Conservation (phyloP, 2,888 invertebrate genomes). For the Entomobrya proxima region DNA sequence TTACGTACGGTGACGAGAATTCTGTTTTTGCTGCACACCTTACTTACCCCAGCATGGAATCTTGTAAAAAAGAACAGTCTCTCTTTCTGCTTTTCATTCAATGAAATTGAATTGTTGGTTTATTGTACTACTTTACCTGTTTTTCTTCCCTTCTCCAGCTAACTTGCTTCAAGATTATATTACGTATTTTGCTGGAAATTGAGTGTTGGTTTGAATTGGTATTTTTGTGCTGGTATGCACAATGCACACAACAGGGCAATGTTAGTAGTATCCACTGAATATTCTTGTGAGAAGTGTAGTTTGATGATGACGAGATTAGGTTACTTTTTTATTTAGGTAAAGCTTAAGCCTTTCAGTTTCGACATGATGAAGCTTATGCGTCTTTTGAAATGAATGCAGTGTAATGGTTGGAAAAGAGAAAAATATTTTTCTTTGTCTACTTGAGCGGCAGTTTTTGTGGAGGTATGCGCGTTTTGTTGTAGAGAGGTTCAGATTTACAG, state of each 20-base stretch:
- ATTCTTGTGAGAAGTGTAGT: too few species aligned
- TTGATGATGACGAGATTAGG: too few species aligned
- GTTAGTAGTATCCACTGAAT: too few species aligned
- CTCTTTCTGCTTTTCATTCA: neutral
- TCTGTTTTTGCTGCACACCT: neutral
- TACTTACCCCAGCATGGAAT: neutral
- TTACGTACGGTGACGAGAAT: neutral
- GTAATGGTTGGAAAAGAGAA: constrained; percentile 1
- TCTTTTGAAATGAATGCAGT: too few species aligned
- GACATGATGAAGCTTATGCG: too few species aligned
- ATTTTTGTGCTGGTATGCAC: too few species aligned
- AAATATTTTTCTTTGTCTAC: constrained; percentile 54
- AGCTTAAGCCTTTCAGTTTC: too few species aligned
- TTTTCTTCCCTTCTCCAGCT: constrained; percentile 1
- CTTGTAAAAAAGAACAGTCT: neutral
- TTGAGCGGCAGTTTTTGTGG: constrained; percentile 52
- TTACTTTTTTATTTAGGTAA: too few species aligned
- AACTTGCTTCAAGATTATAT: too few species aligned
- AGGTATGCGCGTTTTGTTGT: neutral
- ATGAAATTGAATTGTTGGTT: constrained; percentile 16
- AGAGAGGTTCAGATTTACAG: neutral
- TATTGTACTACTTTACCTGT: neutral
- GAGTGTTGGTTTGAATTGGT: neutral
- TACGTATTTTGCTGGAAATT: neutral
- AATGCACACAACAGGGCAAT: too few species aligned